phyloP scores from a whole-genome alignment of 2,797 vertebrate species.

The Microhierax caerulescens region DNA sequence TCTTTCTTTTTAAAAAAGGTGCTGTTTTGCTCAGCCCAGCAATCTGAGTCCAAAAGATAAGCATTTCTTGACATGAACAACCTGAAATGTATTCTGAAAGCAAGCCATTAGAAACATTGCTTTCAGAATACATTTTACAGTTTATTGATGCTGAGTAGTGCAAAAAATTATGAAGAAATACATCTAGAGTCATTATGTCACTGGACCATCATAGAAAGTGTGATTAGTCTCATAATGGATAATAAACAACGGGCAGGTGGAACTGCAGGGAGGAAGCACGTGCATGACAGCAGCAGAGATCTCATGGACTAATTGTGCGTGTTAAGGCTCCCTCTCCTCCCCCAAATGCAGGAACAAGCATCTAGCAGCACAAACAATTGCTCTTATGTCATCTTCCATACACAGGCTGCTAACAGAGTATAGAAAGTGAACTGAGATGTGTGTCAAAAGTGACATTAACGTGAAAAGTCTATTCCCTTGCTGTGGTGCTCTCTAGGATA shows the following conservation, averaged over 20 bases:
- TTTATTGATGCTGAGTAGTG: constrained; percentile 50
- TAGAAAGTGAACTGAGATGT: background rate
- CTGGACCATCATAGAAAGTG: background rate
- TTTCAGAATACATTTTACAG: constrained; percentile 57
- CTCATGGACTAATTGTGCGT: background rate
- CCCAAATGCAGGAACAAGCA: background rate
- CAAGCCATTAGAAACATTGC: constrained; percentile 47
- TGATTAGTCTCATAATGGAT: constrained; percentile 30
- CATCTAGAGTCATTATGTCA: background rate
- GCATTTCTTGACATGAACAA: constrained; percentile 39
- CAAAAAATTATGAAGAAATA: constrained; percentile 24
- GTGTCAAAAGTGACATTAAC: background rate
- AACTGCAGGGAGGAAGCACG: background rate
- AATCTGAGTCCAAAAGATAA: constrained; percentile 38
- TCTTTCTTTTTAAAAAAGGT: too few relatives aligned
- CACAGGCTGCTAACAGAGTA: background rate
- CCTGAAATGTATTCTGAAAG: constrained; percentile 54
- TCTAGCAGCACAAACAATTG: background rate
- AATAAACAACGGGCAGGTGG: background rate
- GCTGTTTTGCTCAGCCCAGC: background rate
- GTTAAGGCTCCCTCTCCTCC: background rate
- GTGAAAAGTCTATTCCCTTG: background rate
- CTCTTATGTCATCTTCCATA: background rate
- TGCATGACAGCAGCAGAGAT: background rate
- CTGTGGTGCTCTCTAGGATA: background rate